Percentiles rank a stretch among this genome's conserved stretches.
These are phyloP conservation scores for Stigmatopora argus DNA, from an alignment of 2,113 vertebrate species.

Conservation along the genomic window DNA sequence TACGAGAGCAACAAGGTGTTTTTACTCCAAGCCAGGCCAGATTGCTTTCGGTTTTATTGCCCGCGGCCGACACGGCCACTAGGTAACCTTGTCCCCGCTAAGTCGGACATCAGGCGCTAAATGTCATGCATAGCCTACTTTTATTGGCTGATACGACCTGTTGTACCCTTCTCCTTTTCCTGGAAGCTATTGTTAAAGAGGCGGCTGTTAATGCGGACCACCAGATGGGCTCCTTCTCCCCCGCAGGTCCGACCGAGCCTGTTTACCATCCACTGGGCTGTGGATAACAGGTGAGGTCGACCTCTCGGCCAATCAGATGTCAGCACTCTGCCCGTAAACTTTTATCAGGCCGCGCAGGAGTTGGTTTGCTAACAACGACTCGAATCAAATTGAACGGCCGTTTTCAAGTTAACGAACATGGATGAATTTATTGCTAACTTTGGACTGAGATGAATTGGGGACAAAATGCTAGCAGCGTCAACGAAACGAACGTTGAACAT, in stretches of 20 bases:
- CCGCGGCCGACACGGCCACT: constrained; percentile 44
- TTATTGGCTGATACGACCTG: constrained; percentile 71
- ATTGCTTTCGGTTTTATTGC: constrained; percentile 73
- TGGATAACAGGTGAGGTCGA: constrained; percentile 72
- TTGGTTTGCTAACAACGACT: constrained; percentile 50
- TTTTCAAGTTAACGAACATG: constrained; percentile 26
- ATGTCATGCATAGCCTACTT: constrained; percentile 75
- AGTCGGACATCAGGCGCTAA: constrained; percentile 63
- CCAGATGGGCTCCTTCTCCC: constrained; percentile 73
- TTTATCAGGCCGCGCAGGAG: constrained; percentile 61
- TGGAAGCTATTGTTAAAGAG: constrained; percentile 72
- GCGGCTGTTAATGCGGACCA: constrained; percentile 71
- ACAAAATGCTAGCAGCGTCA: constrained; percentile 63
- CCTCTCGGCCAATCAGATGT: constrained; percentile 61
- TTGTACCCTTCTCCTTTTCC: constrained; percentile 70
- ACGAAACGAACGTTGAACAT: constrained; percentile 54
- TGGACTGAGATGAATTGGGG: constrained; percentile 1
- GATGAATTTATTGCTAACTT: constrained; percentile 16
- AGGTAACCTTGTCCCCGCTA: constrained; percentile 52
- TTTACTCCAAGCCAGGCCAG: constrained; percentile 55
- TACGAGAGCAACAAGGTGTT: constrained; percentile 27
- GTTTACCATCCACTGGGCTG: constrained; percentile 71
- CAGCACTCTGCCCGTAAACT: constrained; percentile 66
- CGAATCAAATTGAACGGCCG: constrained; percentile 47
- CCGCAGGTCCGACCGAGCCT: constrained; percentile 64